phyloP scores from a whole-genome alignment of 64 coral and sea anemone species.

The Dendrophyllia cribrosa region DNA sequence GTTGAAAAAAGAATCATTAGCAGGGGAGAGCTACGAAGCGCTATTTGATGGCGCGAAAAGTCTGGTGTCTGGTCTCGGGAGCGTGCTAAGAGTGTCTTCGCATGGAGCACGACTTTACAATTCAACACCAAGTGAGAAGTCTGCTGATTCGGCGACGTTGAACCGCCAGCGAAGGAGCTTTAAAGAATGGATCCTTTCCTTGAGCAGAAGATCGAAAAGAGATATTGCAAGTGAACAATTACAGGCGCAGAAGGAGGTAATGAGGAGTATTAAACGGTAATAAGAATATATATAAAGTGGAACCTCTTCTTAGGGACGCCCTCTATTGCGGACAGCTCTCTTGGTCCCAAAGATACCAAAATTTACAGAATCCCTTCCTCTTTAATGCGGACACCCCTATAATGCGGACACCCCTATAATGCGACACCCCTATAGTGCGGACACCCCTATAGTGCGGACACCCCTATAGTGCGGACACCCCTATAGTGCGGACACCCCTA shows the following conservation, averaged over 20 bases:
- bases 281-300: background rate
- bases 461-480: too few species aligned
- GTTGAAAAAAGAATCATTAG: background rate
- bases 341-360: too few species aligned
- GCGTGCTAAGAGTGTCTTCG: slow-evolving; percentile 21
- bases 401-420: too few species aligned
- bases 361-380: too few species aligned
- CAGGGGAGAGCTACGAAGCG: background rate
- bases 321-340: too few species aligned
- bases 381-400: too few species aligned
- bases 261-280: background rate
- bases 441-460: too few species aligned
- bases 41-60: slow-evolving; percentile 5
- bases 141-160: background rate
- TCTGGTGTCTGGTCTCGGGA: slow-evolving; percentile 36
- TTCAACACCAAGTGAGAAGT: background rate
- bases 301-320: too few species aligned
- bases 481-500: too few species aligned
- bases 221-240: background rate
- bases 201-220: background rate
- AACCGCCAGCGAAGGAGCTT: background rate
- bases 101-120: background rate
- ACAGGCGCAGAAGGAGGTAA: background rate
- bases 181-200: background rate
- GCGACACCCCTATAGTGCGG: too few species aligned